Base-by-base conservation (phyloP, 1,140 invertebrate genomes). In the Philopotamus ludificatus region DNA sequence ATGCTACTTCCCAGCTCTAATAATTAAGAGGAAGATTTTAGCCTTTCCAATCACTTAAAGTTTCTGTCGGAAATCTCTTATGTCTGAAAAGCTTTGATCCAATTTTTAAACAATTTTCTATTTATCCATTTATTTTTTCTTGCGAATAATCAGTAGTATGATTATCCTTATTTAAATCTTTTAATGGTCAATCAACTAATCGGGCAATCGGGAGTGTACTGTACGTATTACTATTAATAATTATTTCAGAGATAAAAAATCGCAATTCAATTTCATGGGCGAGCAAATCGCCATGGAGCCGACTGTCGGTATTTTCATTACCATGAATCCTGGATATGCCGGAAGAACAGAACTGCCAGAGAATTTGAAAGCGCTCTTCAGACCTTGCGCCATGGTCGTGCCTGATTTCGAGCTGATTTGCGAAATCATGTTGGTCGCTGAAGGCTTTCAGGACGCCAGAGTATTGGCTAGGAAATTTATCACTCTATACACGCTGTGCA, bases 341-440 rank as follows among this genome's bases (percentile, higher is more conserved):
- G 95, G 95, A 1, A 84, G 94, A 72, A 96, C 95, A 0, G 95
- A 97, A 77, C 76, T 92, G 23, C 90, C 91, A 0, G 91, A 93
- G 79, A 92, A 92, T 79, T 77, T 92, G 18, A 92, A 97, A 79
- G 94, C 94, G 9, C 79, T 97, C 0, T 98, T 97, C 76, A 85
- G 93, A 72, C 95, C 95, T 1, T 97, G 95, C 79, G 95, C 95
- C 47, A 98, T 98, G 96, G 94, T 97, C 1, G 95, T 98, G 1
- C 96, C 95, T 1, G 96, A 98, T 79, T 97, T 97, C 77, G 95
- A 97, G 77, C 79, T 98, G 47, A 98, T 98, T 74, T 97, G 94
- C 79, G 96, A 98, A 83, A 98, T 98, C 70, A 98, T 98, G 95
- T 87, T 98, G 74, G 95, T 98, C 0, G 95, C 95, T 26, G 95